phyloP scores from a whole-genome alignment of 1,140 invertebrate species.

The Pogonomyrmex barbatus region DNA sequence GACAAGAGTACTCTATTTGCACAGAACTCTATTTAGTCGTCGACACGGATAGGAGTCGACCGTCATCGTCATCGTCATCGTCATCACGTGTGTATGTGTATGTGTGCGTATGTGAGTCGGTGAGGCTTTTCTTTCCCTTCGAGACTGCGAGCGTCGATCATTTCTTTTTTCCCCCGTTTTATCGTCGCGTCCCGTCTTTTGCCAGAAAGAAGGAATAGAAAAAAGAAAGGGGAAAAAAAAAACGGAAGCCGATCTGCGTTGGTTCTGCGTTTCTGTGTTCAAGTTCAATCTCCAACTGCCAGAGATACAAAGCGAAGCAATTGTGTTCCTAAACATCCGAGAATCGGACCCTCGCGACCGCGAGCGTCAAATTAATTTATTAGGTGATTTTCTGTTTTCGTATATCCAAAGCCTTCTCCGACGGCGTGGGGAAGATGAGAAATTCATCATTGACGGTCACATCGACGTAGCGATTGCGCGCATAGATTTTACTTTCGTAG shows the following conservation, averaged over 20 bases:
- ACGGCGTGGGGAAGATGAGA: slow-evolving; percentile 23
- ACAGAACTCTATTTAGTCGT: slow-evolving; percentile 44
- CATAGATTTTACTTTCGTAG: slow-evolving; percentile 56
- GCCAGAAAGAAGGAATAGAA: background rate
- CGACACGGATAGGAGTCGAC: slow-evolving; percentile 21
- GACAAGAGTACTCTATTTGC: slow-evolving; percentile 4
- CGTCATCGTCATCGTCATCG: slow-evolving; percentile 7
- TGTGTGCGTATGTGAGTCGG: slow-evolving; percentile 28
- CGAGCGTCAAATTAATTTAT: slow-evolving; percentile 9
- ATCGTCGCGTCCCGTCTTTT: slow-evolving; percentile 3
- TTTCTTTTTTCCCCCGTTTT: slow-evolving; percentile 17
- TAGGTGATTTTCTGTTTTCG: slow-evolving; percentile 23
- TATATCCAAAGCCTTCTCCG: slow-evolving; percentile 60
- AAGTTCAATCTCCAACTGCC: slow-evolving; percentile 54
- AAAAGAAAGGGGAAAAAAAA: background rate
- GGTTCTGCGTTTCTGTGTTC: slow-evolving; percentile 67
- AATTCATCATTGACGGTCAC: slow-evolving; percentile 26
- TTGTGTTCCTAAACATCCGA: slow-evolving; percentile 70
- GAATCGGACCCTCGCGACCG: slow-evolving; percentile 34
- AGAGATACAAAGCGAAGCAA: slow-evolving; percentile 66
- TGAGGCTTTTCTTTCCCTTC: slow-evolving; percentile 60
- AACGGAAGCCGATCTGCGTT: slow-evolving; percentile 64
- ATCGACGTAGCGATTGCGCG: slow-evolving; percentile 40
- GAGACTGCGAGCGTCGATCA: slow-evolving; percentile 63
- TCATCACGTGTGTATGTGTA: background rate